Conservation (phyloP, 2,888 invertebrate species). For the Spisula subtruncata region DNA sequence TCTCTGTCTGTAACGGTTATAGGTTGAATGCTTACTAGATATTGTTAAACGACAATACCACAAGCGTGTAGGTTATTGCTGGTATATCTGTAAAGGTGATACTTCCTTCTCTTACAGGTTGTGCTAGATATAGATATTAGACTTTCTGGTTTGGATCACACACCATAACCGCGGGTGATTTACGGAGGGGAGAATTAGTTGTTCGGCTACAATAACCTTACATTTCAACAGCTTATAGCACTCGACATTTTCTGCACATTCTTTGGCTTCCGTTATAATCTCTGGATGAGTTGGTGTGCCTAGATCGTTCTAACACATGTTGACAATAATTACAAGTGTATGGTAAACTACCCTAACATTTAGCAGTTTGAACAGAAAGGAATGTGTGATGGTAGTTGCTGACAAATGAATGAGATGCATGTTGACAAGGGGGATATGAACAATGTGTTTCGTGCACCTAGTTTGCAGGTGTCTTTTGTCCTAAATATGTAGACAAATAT, state of each 20-base stretch:
- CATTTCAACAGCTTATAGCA: neutral
- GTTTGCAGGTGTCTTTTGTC: neutral
- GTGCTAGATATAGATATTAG: neutral
- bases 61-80: neutral
- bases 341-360: neutral
- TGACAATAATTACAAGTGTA: neutral
- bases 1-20: neutral
- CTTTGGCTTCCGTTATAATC: neutral
- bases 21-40: neutral
- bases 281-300: neutral
- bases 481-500: neutral
- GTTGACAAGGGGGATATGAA: neutral
- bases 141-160: neutral
- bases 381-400: neutral
- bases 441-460: neutral
- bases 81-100: neutral
- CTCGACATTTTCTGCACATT: neutral
- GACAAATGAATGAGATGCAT: neutral
- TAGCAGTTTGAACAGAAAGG: neutral
- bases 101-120: neutral
- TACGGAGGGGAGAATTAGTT: neutral
- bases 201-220: neutral
- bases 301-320: neutral
- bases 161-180: neutral
- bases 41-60: neutral